These are phyloP conservation scores for Lytechinus pictus DNA, from an alignment of 35 echinoderm and acorn worm genomes.

Conservation along the genomic window DNA sequence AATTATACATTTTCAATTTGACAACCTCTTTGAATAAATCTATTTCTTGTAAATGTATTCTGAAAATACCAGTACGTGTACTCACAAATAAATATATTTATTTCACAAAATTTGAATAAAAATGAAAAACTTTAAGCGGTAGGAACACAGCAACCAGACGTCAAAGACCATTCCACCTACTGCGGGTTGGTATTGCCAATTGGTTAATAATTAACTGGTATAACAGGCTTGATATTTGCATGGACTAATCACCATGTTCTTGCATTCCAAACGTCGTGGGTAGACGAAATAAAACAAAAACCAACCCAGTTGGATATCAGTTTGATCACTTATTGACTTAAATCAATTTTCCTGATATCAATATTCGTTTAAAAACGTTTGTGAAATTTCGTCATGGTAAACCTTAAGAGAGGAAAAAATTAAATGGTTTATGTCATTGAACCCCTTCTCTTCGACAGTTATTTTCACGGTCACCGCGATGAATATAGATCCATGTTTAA, in stretches of 20 bases:
- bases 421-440: too few relatives aligned
- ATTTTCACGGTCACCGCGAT: too few relatives aligned
- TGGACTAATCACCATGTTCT: constrained; percentile 16
- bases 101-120: not conserved
- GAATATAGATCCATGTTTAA: too few relatives aligned
- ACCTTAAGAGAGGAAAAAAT: not conserved
- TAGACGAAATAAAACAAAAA: not conserved
- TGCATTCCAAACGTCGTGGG: constrained; percentile 31
- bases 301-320: not conserved
- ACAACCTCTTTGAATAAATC: too few relatives aligned
- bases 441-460: too few relatives aligned
- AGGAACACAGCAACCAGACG: constrained; percentile 7
- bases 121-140: not conserved
- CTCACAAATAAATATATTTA: not conserved
- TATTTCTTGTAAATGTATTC: not conserved
- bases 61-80: not conserved
- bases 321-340: not conserved
- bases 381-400: not conserved
- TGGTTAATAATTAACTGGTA: constrained; percentile 36
- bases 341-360: not conserved
- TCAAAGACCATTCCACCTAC: constrained; percentile 7
- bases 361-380: not conserved
- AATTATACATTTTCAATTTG: too few relatives aligned
- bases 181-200: not conserved
- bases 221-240: constrained; percentile 31